Conservation (phyloP, 1,140 invertebrate species). For the Lordiphosa stackelbergi region DNA sequence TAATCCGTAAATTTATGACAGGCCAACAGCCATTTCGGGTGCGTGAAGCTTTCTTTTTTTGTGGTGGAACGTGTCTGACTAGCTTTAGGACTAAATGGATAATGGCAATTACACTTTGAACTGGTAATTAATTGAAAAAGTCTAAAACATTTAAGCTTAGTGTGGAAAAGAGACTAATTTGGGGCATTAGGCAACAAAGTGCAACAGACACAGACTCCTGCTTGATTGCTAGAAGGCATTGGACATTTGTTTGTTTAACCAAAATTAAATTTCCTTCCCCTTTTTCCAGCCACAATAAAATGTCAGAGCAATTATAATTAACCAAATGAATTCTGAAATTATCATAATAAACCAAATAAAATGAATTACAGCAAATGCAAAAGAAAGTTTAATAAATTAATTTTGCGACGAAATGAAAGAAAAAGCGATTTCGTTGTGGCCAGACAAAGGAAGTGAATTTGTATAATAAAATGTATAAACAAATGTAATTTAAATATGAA, state of each 20-base stretch:
- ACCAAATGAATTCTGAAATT: slow-evolving; percentile 10
- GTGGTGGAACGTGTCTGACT: slow-evolving; percentile 46
- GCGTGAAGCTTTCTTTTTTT: slow-evolving; percentile 17
- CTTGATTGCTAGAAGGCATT: too few relatives aligned
- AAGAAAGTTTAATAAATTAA: slow-evolving; percentile 54
- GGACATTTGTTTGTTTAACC: neutral
- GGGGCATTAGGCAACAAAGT: too few relatives aligned
- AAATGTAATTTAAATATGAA: slow-evolving; percentile 72
- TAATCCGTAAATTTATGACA: slow-evolving; percentile 73
- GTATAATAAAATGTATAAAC: slow-evolving; percentile 46
- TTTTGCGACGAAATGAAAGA: slow-evolving; percentile 24
- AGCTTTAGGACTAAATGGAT: slow-evolving; percentile 54
- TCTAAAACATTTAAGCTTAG: neutral
- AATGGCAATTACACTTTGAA: slow-evolving; percentile 68
- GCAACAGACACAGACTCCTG: too few relatives aligned
- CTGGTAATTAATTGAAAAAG: slow-evolving; percentile 52
- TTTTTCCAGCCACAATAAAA: neutral
- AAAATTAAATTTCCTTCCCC: neutral
- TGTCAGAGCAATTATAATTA: slow-evolving; percentile 15
- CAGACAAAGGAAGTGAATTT: slow-evolving; percentile 31
- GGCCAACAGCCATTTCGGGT: slow-evolving; percentile 67
- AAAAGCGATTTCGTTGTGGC: slow-evolving; percentile 14
- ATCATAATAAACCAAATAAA: slow-evolving; percentile 27
- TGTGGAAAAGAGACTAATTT: too few relatives aligned
- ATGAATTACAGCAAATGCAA: slow-evolving; percentile 19